phyloP scores from a whole-genome alignment of 2,113 vertebrate genomes.

The Clarias batrachus region DNA sequence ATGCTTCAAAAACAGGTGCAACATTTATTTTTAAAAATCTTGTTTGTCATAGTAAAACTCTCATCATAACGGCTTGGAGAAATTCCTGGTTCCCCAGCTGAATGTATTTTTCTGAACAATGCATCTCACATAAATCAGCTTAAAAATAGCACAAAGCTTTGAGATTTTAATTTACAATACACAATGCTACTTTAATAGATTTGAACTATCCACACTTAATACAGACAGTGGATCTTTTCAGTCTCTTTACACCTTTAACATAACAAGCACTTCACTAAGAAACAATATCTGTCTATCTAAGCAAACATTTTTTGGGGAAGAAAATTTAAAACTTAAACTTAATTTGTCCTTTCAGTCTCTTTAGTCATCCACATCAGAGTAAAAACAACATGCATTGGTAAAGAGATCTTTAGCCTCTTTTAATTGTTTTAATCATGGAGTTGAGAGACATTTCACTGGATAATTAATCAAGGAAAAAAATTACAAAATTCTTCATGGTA shows the following conservation, averaged over 20 bases:
- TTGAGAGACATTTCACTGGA: slow-evolving; percentile 69
- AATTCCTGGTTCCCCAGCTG: not conserved
- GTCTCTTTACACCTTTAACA: slow-evolving; percentile 47
- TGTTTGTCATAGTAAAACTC: not conserved
- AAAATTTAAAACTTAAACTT: not conserved
- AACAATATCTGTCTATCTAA: slow-evolving; percentile 39
- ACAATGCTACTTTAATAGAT: slow-evolving; percentile 48
- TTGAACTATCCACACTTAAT: slow-evolving; percentile 49
- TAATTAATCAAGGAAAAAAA: slow-evolving; percentile 69
- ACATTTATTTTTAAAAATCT: not conserved
- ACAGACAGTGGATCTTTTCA: slow-evolving; percentile 49
- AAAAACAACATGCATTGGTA: slow-evolving; percentile 66
- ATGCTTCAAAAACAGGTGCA: not conserved
- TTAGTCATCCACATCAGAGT: slow-evolving; percentile 48
- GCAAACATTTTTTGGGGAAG: slow-evolving; percentile 31
- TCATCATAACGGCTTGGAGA: not conserved
- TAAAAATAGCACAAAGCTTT: slow-evolving; percentile 10
- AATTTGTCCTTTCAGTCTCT: slow-evolving; percentile 23
- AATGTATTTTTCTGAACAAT: not conserved
- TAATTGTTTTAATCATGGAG: slow-evolving; percentile 75
- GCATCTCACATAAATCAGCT: slow-evolving; percentile 12
- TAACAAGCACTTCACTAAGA: slow-evolving; percentile 50
- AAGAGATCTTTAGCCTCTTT: slow-evolving; percentile 65
- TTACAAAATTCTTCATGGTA: slow-evolving; percentile 77
- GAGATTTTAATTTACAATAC: slow-evolving; percentile 54